Percentiles rank a stretch among this genome's conserved stretches.
These are phyloP conservation scores for Propithecus coquereli DNA, from an alignment of 2,113 vertebrate genomes.

Conservation along the genomic window DNA sequence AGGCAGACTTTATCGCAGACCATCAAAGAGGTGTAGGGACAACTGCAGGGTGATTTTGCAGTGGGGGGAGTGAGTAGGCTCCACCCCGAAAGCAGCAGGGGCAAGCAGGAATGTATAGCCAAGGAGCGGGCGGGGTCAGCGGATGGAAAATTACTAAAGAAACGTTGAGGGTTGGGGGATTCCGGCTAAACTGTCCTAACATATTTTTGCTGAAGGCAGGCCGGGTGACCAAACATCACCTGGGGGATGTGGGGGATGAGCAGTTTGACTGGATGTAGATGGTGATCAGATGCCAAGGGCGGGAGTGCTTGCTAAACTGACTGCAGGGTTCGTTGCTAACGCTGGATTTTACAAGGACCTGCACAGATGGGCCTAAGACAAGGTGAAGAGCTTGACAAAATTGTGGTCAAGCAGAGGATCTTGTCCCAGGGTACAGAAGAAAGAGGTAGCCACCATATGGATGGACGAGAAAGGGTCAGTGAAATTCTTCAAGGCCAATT, in stretches of 20 bases:
- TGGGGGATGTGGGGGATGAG: too few species aligned
- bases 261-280: background rate
- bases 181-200: background rate
- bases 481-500: background rate
- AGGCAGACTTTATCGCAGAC: background rate
- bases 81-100: fast-evolving
- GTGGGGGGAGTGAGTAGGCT: too few species aligned
- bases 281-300: too few species aligned
- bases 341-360: background rate
- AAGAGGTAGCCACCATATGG: background rate
- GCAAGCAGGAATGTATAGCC: background rate
- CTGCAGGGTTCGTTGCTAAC: background rate
- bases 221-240: background rate
- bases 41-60: background rate
- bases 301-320: background rate
- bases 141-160: background rate
- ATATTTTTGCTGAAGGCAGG: background rate
- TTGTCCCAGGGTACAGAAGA: background rate
- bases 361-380: background rate
- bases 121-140: background rate
- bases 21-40: background rate
- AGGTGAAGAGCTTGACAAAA: background rate
- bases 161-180: background rate
- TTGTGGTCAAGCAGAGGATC: background rate
- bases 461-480: background rate